Conservation (phyloP, 1,140 invertebrate genomes). For the Diplogasteroides magnus region DNA sequence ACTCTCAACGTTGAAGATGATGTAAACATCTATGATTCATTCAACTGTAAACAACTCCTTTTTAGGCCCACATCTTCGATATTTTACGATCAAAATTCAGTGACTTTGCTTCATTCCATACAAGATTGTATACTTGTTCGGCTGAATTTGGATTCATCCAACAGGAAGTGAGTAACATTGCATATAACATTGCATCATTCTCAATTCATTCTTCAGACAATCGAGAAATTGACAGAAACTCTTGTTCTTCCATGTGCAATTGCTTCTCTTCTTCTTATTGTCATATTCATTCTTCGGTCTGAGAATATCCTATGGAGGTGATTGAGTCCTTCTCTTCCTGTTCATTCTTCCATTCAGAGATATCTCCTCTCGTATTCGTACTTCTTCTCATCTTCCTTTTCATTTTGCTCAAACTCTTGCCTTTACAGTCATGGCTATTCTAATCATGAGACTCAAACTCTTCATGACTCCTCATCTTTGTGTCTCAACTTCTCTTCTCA, state of each 20-base stretch:
- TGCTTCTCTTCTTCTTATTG: conserved; percentile 56
- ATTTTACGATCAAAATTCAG: conserved; percentile 72
- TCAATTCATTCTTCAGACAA: conserved; percentile 18
- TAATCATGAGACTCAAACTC: conserved; percentile 78
- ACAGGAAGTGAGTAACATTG: conserved; percentile 47
- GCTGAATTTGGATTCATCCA: conserved; percentile 76
- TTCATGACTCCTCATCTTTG: conserved; percentile 77
- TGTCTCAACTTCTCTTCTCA: conserved; percentile 65
- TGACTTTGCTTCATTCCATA: conserved; percentile 73
- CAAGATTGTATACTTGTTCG: conserved; percentile 75
- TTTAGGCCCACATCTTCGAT: conserved; percentile 70
- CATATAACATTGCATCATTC: conserved; percentile 13
- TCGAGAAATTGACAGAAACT: conserved; percentile 60
- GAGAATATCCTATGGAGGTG: conserved; percentile 6
- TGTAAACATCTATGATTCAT: conserved; percentile 47
- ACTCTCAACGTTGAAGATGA: conserved; percentile 62
- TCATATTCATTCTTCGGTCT: conserved; percentile 23
- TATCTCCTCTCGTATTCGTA: not conserved
- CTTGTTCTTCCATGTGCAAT: conserved; percentile 63
- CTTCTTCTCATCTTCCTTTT: conserved; percentile 8
- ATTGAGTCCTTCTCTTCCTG: too few species aligned
- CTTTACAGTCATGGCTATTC: conserved; percentile 63
- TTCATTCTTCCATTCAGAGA: not conserved
- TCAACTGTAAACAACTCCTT: not conserved
- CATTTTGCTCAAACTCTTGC: conserved; percentile 7